Base-by-base conservation (phyloP, 2,113 vertebrate genomes). In the Canis aureus region DNA sequence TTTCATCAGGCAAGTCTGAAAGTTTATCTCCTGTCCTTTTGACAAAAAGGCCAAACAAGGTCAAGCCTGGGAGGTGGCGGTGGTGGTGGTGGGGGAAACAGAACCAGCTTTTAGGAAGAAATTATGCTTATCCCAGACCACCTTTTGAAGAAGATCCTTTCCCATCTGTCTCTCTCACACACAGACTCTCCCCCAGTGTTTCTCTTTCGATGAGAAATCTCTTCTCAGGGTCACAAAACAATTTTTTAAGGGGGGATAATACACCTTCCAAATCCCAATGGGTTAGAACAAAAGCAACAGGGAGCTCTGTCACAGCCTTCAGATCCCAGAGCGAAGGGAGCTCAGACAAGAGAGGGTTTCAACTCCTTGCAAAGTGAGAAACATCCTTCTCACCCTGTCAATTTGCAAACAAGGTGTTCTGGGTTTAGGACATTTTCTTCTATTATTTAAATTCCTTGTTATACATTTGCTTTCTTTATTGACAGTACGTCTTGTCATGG, bases 391-490 rank as follows among this genome's bases (percentile, higher is more conserved):
- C 55, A 62, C 43, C 5, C 66, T 93, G 43, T 95, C 73, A 16
- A 2, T 86, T 84, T 35, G 12, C 3, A 86, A 92, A 64, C 57
- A 53, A 79, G 38, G 96, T 94, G 59, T 88, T 43, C 84, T 0
- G 83, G 79, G 86, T 59, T 94, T 92, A 73, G 94, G 91, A 93
- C 35, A 20, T 96, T 95, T 97, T 97, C 69, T 88, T 87, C 69
- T 86, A 55, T 92, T 94, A 96, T 85, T 76, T 95, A 96, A 98
- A 96, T 87, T 43, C 35, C n/a, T 67, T 95, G 25, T 81, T 80
- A 94, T 20, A 81, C 6, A 59, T 9, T 1, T 38, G 59, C 64
- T 91, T 91, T 98, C 19, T 7, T 82, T 85, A 95, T 71, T 62
- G 82, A 92, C 71, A 94, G 91, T 17, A 38, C 32, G 97, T 92